phyloP scores from a whole-genome alignment of 1,140 invertebrate species.

The Scaptomyza hsui region DNA sequence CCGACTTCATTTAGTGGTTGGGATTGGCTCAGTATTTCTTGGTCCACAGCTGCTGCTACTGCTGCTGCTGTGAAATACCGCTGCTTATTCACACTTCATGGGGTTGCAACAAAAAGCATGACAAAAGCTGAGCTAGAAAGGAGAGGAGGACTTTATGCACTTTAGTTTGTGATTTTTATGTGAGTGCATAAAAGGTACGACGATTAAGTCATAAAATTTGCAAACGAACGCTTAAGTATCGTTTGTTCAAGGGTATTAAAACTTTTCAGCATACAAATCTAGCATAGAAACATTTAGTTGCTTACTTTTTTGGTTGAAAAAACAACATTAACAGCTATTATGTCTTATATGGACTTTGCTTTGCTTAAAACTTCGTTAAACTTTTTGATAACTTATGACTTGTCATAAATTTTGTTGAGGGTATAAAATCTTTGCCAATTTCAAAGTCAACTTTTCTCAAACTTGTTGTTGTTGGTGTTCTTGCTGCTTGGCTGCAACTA shows the following conservation, averaged over 20 bases:
- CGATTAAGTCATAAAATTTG: not conserved
- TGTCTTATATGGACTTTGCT: too few species aligned
- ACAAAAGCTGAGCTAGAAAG: conserved; percentile 27
- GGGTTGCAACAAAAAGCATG: conserved; percentile 52
- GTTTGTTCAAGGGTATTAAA: too few species aligned
- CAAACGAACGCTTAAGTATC: too few species aligned
- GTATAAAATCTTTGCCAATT: not conserved
- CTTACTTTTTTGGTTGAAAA: too few species aligned
- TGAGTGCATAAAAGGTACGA: not conserved
- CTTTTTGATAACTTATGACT: not conserved
- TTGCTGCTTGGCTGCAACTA: conserved; percentile 45
- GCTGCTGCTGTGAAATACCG: conserved; percentile 68
- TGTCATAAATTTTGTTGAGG: conserved; percentile 1
- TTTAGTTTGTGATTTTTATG: conserved; percentile 4
- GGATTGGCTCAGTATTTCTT: not conserved
- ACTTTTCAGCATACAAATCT: too few species aligned
- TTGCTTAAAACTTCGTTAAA: too few species aligned
- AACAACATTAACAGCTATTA: too few species aligned
- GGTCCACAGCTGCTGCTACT: not conserved
- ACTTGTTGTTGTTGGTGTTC: conserved; percentile 8
- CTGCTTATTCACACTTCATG: conserved; percentile 80
- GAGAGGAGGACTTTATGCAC: conserved; percentile 4
- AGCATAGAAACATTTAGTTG: too few species aligned
- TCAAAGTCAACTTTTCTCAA: not conserved
- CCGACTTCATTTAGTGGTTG: not conserved